Evolutionary conservation across 2,797 vertebrate species (phyloP), one percentile per base, ranked within the genome.

Genomic region (Eulemur albifrons): DNA sequence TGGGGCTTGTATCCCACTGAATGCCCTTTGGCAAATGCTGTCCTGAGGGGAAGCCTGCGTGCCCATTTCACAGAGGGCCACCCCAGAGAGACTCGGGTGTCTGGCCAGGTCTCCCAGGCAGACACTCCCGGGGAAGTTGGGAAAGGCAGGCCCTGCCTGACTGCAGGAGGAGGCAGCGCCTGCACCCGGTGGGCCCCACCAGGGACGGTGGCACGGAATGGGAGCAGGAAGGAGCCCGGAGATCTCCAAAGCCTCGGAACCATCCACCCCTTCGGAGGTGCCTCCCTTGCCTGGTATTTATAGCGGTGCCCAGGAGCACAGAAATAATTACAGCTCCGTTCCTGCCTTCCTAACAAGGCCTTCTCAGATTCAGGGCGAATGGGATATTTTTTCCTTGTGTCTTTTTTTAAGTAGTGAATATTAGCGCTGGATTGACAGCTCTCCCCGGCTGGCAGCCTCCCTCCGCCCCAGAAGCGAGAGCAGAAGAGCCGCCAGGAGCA

Each of bases 221-320:
- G 90, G 70, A 83, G 61, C 61, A 93, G 80, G 86, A 92, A 89
- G 86, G 76, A 81, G 21, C 92, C 83, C 5, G 32, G 79, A 59
- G 43, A 52, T 93, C 95, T 91, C 95, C 70, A 65, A 90, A 87
- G 95, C 82, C 75, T 30, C 4, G 38, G 86, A 86, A 87, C 90
- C 95, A 48, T 84, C 89, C 5, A 52, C 86, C 59, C 69, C 90
- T 92, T 96, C 7, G 57, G 96, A 93, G 97, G 83, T 48, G 52
- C 83, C 94, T 96, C 90, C 50, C 90, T 90, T 83, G 48, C 79
- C 89, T 79, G 97, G 10, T 97, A 98, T 98, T 98, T 97, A 98
- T 97, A 97, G 97, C 79, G 96, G 97, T 97, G 95, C 97, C 97
- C 97, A 96, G 97, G 84, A 96, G 98, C 92, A 0, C 77, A 95